Base-by-base conservation (phyloP, 2,113 vertebrate species). In the Lagopus leucura region DNA sequence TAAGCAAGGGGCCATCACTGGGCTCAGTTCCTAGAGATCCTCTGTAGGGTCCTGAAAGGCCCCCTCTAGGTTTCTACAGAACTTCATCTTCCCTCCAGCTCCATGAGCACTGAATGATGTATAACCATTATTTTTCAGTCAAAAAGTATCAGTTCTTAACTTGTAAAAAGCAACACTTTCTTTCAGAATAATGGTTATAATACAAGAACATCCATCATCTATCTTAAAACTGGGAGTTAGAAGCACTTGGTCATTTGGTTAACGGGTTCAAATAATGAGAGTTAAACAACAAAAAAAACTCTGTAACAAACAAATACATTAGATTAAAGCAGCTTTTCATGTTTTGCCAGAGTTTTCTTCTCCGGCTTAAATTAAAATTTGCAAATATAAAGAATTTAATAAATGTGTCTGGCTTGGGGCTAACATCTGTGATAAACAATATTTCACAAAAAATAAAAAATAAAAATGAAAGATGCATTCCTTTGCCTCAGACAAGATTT, bases 171-270 rank as follows among this genome's bases (percentile, higher is more conserved):
- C 67, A 74, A 73, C 36, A 60, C 58, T 69, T 86, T 84, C 80
- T 88, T 91, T 84, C 71, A 92, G 55, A 96, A 76, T 92, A 95
- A 92, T 79, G 73, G 65, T 50, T 82, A 74, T 78, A 86, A 79
- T 58, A 54, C 47, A 73, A 79, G 20, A 87, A 57, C 71, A 90
- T 82, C 84, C 89, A 96, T 95, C 89, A 95, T 8, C 40, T 63
- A 63, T 58, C 34, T 70, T 50, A 65, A 76, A 88, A 92, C 38
- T 69, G 47, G 47, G 89, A 86, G 22, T 47, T 91, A 52, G 69
- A 91, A 69, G n/a, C 54, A 65, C 50, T 72, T 36, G 69, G 50
- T 78, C 81, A 45, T 91, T 87, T 90, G 90, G 55, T 84, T 93
- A 95, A 96, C 80, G 66, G 45, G 22, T 40, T 89, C 38, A 82